These are phyloP conservation scores for Mola mola DNA, from an alignment of 2,113 vertebrate species.

Conservation along the genomic window DNA sequence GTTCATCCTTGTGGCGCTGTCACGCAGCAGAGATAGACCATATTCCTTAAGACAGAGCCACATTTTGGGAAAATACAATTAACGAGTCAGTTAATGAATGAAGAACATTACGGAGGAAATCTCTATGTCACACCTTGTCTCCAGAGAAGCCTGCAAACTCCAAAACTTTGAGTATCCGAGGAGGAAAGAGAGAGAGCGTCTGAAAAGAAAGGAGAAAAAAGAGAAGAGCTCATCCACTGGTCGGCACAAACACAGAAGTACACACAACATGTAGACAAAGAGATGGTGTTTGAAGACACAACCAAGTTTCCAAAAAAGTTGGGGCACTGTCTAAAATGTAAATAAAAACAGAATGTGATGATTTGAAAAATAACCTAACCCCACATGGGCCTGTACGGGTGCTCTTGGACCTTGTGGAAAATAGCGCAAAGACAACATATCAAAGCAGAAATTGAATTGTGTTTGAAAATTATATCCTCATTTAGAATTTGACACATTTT, in stretches of 20 bases:
- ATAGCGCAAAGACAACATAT: no score
- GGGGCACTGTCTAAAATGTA: no score
- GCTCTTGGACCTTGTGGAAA: no score
- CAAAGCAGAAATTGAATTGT: no score
- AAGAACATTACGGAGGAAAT: accelerated
- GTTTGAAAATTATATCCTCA: no score
- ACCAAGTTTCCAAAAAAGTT: no score
- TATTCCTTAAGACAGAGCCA: slow-evolving; percentile 76
- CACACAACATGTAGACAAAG: not conserved
- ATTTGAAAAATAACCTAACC: no score
- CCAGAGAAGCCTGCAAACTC: slow-evolving; percentile 88
- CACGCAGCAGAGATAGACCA: slow-evolving; percentile 80
- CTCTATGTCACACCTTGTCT: slow-evolving; percentile 77
- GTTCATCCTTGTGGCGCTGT: slow-evolving; percentile 77
- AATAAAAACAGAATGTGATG: no score
- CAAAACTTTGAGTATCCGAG: slow-evolving; percentile 82
- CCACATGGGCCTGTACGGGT: no score
- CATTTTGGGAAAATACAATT: not conserved
- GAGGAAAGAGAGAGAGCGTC: slow-evolving; percentile 86
- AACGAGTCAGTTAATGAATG: not conserved
- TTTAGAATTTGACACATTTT: no score
- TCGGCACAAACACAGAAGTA: not conserved
- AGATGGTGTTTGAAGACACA: no score
- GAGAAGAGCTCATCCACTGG: slow-evolving; percentile 5
- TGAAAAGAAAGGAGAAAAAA: slow-evolving; percentile 58